A percentile compares a stretch with the other conserved stretches of the same genome.
These are phyloP conservation scores for Ephydatia muelleri DNA, from an alignment of 37 sponge, comb jelly and placozoan genomes.

Conservation along the genomic window DNA sequence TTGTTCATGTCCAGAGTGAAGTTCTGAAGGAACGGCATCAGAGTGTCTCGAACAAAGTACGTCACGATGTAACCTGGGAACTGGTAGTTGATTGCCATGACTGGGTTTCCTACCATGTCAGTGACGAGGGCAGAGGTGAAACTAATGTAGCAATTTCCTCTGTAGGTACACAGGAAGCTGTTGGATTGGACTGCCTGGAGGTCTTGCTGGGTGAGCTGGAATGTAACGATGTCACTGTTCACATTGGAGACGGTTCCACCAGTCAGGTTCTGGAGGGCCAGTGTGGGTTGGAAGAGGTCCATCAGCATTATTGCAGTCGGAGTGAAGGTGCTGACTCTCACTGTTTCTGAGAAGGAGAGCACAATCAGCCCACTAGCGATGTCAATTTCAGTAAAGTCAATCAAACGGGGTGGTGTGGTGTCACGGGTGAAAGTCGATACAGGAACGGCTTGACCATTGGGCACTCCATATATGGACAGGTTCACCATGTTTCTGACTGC, in stretches of 20 bases:
- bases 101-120: conserved; percentile 77
- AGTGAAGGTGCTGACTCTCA: conserved; percentile 68
- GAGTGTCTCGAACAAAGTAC: conserved; percentile 51
- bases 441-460: conserved; percentile 65
- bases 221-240: conserved; percentile 59
- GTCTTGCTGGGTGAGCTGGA: conserved; percentile 50
- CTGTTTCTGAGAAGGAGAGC: conserved; percentile 86
- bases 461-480: conserved; percentile 73
- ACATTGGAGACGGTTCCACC: conserved; percentile 70
- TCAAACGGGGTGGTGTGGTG: conserved; percentile 65
- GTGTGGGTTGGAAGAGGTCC: conserved; percentile 56
- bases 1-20: conserved; percentile 72
- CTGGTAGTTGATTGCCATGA: conserved; percentile 32
- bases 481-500: conserved; percentile 86
- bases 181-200: conserved; percentile 53
- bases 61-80: conserved; percentile 73
- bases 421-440: conserved; percentile 67
- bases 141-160: conserved; percentile 88
- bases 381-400: conserved; percentile 77
- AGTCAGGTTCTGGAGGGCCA: conserved; percentile 65
- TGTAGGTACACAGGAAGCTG: conserved; percentile 72
- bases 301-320: conserved; percentile 68
- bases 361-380: conserved; percentile 49
- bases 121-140: conserved; percentile 72
- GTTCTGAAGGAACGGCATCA: conserved; percentile 51